These are phyloP conservation scores for Andrena chrysosceles DNA, from an alignment of 2,888 invertebrate genomes.

Conservation along the genomic window DNA sequence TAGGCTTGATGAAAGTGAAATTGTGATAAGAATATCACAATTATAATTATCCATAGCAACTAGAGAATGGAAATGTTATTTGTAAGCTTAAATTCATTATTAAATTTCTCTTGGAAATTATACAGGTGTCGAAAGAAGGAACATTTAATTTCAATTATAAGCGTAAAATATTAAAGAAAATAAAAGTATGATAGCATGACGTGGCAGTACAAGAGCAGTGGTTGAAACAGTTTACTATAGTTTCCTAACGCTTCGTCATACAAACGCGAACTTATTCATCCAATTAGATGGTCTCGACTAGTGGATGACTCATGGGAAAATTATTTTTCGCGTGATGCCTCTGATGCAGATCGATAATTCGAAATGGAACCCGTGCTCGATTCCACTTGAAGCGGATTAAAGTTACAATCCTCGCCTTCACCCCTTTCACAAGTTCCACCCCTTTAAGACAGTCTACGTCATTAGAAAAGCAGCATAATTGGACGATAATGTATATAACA, in stretches of 20 bases:
- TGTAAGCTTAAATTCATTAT: neutral
- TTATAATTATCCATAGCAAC: neutral
- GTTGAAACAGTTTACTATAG: neutral
- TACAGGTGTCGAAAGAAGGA: neutral
- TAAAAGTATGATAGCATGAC: neutral
- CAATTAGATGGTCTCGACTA: conserved; percentile 10
- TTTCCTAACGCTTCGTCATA: neutral
- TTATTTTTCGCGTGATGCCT: conserved; percentile 22
- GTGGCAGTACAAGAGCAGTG: neutral
- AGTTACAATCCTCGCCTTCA: neutral
- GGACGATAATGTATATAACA: neutral
- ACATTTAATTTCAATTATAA: neutral
- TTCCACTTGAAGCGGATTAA: conserved; percentile 2
- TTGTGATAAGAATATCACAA: neutral
- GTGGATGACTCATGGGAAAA: conserved; percentile 37
- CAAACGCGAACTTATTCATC: neutral
- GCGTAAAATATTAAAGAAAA: neutral
- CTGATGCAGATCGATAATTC: conserved; percentile 40
- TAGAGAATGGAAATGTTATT: neutral
- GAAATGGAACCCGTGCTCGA: conserved; percentile 13
- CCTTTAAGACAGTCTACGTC: neutral
- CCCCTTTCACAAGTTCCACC: too few relatives aligned
- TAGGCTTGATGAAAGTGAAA: neutral
- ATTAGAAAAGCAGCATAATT: neutral
- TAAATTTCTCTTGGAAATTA: neutral